Evolutionary conservation across 2,888 invertebrate genomes (phyloP).

Genomic region (Sinhomidia bicolor): DNA sequence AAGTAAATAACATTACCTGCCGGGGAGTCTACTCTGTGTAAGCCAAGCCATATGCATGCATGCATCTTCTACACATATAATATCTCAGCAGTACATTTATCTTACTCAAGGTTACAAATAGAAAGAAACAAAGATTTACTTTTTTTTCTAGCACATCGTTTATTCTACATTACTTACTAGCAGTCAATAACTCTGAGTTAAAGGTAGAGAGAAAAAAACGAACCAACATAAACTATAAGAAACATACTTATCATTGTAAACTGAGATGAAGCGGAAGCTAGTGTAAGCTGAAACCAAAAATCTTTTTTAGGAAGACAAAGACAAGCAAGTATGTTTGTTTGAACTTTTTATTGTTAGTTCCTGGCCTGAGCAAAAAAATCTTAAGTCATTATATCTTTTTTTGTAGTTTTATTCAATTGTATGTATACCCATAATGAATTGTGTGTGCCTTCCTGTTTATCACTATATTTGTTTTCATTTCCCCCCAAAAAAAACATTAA

Average conservation of each 20-base stretch:
- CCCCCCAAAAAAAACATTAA: background rate
- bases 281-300: slow-evolving; percentile 40
- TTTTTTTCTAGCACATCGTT: slow-evolving; percentile 17
- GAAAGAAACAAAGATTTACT: background rate
- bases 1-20: slow-evolving; percentile 48
- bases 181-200: slow-evolving; percentile 10
- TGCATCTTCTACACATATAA: background rate
- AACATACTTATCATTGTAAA: slow-evolving; percentile 36
- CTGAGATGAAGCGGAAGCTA: slow-evolving; percentile 50
- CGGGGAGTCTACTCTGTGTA: slow-evolving; percentile 30
- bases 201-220: too few species aligned
- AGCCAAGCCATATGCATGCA: background rate
- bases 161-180: background rate
- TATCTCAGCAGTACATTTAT: slow-evolving; percentile 5
- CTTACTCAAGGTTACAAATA: slow-evolving; percentile 27
- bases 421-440: too few species aligned
- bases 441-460: slow-evolving; percentile 29
- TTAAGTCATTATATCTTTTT: slow-evolving; percentile 19
- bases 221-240: background rate
- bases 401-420: slow-evolving; percentile 5
- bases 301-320: too few species aligned
- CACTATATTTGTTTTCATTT: slow-evolving; percentile 34
- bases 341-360: slow-evolving; percentile 42
- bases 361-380: background rate
- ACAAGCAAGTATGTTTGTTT: slow-evolving; percentile 25